Percentiles rank a stretch among this genome's conserved stretches.
Conservation (phyloP, 2,888 invertebrate genomes). For the Thalpophila matura region DNA sequence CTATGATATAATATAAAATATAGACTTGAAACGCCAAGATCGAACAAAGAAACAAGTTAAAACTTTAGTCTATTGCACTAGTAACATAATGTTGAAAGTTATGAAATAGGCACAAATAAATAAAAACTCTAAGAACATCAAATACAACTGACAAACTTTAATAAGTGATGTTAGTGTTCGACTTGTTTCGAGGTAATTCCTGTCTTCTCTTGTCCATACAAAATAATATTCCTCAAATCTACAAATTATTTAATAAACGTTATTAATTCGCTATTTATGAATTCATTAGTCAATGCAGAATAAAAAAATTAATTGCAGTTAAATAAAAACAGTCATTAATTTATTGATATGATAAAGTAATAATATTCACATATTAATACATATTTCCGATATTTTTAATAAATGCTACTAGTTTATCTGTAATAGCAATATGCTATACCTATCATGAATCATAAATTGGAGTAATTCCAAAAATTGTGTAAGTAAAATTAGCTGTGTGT, state of each 20-base stretch:
- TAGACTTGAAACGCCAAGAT: slow-evolving; percentile 49
- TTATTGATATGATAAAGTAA: slow-evolving; percentile 20
- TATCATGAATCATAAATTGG: not conserved
- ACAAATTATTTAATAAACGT: not conserved
- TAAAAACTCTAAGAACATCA: slow-evolving; percentile 55
- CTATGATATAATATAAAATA: slow-evolving; percentile 52
- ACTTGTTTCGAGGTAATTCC: slow-evolving; percentile 16
- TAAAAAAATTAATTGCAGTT: not conserved
- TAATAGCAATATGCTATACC: not conserved
- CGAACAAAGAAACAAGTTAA: slow-evolving; percentile 53
- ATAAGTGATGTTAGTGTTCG: slow-evolving; percentile 45
- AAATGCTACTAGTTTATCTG: slow-evolving; percentile 26
- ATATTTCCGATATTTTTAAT: slow-evolving; percentile 13
- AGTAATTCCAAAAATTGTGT: not conserved
- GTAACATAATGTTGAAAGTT: slow-evolving; percentile 50
- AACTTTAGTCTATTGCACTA: slow-evolving; percentile 64
- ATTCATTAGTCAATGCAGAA: slow-evolving; percentile 3
- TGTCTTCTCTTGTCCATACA: slow-evolving; percentile 17
- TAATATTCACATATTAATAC: slow-evolving; percentile 4
- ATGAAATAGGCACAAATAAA: slow-evolving; percentile 64
- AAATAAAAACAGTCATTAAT: not conserved
- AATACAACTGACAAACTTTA: slow-evolving; percentile 48
- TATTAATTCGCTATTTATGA: not conserved
- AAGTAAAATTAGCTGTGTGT: not conserved
- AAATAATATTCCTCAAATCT: slow-evolving; percentile 42